phyloP scores from a whole-genome alignment of 2,113 vertebrate genomes.

The Hypomesus transpacificus region DNA sequence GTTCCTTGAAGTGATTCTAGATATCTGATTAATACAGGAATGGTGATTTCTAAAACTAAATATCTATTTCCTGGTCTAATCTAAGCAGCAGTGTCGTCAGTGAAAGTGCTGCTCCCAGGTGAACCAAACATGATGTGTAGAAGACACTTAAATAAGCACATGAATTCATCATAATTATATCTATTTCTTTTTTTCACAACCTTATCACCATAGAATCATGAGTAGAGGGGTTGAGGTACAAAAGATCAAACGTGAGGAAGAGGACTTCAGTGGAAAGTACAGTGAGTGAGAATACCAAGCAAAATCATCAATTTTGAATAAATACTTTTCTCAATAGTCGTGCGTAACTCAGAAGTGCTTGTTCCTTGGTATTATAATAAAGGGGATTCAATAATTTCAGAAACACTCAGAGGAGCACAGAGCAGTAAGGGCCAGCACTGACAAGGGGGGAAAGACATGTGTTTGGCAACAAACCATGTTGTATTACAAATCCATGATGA shows the following conservation, averaged over 20 bases:
- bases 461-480: too few relatives aligned
- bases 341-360: too few relatives aligned
- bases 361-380: too few relatives aligned
- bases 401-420: too few relatives aligned
- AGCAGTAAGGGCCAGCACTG: too few relatives aligned
- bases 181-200: background rate
- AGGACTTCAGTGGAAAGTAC: conserved; percentile 40
- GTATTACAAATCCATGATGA: too few relatives aligned
- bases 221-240: conserved; percentile 6
- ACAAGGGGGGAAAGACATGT: too few relatives aligned
- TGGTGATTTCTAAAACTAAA: conserved; percentile 16
- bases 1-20: conserved; percentile 22
- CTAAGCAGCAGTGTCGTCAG: conserved; percentile 7
- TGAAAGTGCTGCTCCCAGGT: conserved; percentile 20
- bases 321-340: too few relatives aligned
- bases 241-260: conserved; percentile 14
- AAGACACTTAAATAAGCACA: conserved; percentile 18
- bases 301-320: conserved; percentile 6
- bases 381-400: too few relatives aligned
- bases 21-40: conserved; percentile 10
- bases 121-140: conserved; percentile 21
- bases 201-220: background rate
- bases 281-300: conserved; percentile 28
- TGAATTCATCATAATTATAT: background rate
- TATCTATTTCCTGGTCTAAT: conserved; percentile 10